Conservation (phyloP, 1,140 invertebrate genomes). For the Drosophila truncata region DNA sequence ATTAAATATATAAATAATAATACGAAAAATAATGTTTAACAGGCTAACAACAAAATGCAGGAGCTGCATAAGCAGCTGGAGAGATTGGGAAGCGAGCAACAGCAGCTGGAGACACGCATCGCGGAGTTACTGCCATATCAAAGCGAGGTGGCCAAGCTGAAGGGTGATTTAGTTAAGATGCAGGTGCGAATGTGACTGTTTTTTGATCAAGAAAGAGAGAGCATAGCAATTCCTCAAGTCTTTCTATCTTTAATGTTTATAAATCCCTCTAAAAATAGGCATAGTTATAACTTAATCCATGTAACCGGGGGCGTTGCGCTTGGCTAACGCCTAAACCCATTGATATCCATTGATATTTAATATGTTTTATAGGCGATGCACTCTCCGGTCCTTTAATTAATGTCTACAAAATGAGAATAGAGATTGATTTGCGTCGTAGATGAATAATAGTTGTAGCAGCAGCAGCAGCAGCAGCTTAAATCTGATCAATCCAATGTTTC, state of each 20-base stretch:
- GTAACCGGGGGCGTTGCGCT: slow-evolving; percentile 59
- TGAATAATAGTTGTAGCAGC: neutral
- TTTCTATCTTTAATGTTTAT: neutral
- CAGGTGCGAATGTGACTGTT: too few species aligned
- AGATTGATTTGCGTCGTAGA: slow-evolving; percentile 33
- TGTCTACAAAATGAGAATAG: slow-evolving; percentile 2
- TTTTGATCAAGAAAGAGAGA: too few species aligned
- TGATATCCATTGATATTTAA: slow-evolving; percentile 70
- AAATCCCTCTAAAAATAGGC: neutral
- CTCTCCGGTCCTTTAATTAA: slow-evolving; percentile 64
- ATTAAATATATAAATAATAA: neutral
- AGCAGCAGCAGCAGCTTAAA: slow-evolving; percentile 11
- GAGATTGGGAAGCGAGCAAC: slow-evolving; percentile 86
- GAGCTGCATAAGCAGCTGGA: slow-evolving; percentile 81
- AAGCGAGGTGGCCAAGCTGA: slow-evolving; percentile 85
- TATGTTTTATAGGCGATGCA: slow-evolving; percentile 59
- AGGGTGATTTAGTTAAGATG: slow-evolving; percentile 86
- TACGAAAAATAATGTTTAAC: neutral
- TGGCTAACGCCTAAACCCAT: slow-evolving; percentile 63
- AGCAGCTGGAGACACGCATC: slow-evolving; percentile 86
- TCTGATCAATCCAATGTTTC: slow-evolving; percentile 24
- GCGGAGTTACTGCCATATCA: slow-evolving; percentile 86
- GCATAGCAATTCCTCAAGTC: too few species aligned
- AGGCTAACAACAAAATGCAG: slow-evolving; percentile 85
- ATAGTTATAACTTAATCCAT: slow-evolving; percentile 1